Base-by-base conservation (phyloP, 1,140 invertebrate genomes). In the Steinernema khuongi region DNA sequence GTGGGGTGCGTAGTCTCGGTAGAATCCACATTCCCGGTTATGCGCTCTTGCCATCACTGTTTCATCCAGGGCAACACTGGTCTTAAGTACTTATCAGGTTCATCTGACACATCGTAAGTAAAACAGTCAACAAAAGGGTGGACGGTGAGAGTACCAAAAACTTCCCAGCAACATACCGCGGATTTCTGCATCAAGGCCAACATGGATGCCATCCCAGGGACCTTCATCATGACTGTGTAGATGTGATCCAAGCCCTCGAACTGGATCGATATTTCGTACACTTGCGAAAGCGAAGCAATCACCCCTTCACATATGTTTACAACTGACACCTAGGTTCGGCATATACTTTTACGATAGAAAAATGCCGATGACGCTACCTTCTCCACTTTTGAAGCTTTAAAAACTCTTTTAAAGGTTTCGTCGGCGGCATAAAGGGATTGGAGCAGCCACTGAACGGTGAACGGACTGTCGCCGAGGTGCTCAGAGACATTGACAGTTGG, bases 11-110 rank as follows among this genome's bases (percentile, higher is more conserved):
- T 68, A 68, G 18, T 1, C n/a, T 11, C 29, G 18, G 70, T 71
- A 71, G 33, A 71, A 71, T 18, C 60, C 70, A 17, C 18, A 33
- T 44, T 71, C 70, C 1, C 32, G 33, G 30, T 71, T 44, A 22
- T 26, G n/a, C n/a, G 18, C 33, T 19, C 7, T 44, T 2, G 26
- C 30, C 7, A 71, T 29, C 33, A 11, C 2, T 22, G 67, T 41
- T 11, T 41, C 70, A 31, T 1, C 31, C 29, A 17, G 19, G 22
- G 7, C 7, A n/a, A 11, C n/a, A 11, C 26, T 22, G 14, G 14
- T 22, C 50, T 60, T n/a, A 60, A 60, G 14, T 41, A 11, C 36
- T 11, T 7, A 7, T 41, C n/a, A 41, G n/a, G n/a, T 41, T 11
- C 36, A 11, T 11, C 7, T 41, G 7, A 17, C n/a, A n/a, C n/a